Evolutionary conservation across 2,113 vertebrate species (phyloP), one percentile per base, ranked within the genome.

Genomic region (Pontoporia blainvillei): DNA sequence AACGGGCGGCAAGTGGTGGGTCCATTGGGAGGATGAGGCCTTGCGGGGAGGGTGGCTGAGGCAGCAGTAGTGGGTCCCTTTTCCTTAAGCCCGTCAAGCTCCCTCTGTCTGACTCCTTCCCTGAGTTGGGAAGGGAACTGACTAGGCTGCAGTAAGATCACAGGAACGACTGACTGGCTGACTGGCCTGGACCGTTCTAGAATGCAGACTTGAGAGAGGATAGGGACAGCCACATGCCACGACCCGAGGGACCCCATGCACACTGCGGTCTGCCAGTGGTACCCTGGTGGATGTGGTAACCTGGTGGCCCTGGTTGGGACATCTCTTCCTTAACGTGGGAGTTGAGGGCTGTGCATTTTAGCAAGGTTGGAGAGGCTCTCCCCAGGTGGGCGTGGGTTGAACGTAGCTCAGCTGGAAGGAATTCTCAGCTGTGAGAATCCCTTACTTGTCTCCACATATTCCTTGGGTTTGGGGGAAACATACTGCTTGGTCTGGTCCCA

Each of bases 1-100:
- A 99, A 62, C 98, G 98, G 92, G 99, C 99, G 4, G 98, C 99
- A 14, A 99, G 99, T 18, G 99, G 99, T 99, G 97, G 13, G 98
- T 78, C 44, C 6, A 0, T 10, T 41, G 6, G 0, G 0, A 21
- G 36, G 14, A 17, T 15, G 54, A 61, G 44, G 23, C 9, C 18
- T 39, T 34, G 25, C 1, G 0, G 10, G 72, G 27, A 59, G 18
- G 54, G 18, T 10, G 15, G 69, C 46, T 31, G 8, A 0, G 2
- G 39, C 13, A 57, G 73, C 54, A n/a, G 39, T 0, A 44, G 66
- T 10, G 27, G 54, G 18, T 71, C 85, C 15, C 2, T 73, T 76
- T 81, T 61, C 52, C 64, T n/a, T 31, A 69, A 92, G 57, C 8
- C 23, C 61, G 39, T 34, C 62, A 66, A 44, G 44, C 15, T 6